Evolutionary conservation across 2,888 invertebrate genomes (phyloP).

Genomic region (Coelinius sp.): DNA sequence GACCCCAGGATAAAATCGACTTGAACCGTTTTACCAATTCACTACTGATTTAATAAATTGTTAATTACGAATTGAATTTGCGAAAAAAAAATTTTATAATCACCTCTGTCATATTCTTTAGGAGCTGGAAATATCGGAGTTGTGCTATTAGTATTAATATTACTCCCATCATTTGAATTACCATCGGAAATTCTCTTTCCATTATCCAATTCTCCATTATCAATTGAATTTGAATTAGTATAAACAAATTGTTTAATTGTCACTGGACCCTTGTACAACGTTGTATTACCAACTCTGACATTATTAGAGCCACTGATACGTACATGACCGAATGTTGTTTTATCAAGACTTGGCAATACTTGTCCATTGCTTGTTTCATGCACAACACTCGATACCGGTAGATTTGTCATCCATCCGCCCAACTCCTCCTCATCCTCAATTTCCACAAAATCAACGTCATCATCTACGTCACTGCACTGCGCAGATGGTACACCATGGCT

Average conservation of each 20-base stretch:
- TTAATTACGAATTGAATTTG: too few relatives aligned
- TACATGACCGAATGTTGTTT: slow-evolving; percentile 75
- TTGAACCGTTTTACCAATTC: too few relatives aligned
- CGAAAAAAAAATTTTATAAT: too few relatives aligned
- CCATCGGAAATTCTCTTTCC: slow-evolving; percentile 33
- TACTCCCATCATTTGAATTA: slow-evolving; percentile 24
- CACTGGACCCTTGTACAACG: slow-evolving; percentile 84
- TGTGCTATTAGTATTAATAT: slow-evolving; percentile 22
- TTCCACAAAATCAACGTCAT: slow-evolving; percentile 36
- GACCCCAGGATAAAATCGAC: too few relatives aligned
- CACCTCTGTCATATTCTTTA: slow-evolving; percentile 41
- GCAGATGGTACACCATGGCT: slow-evolving; percentile 38
- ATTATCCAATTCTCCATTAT: slow-evolving; percentile 35
- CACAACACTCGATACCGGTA: slow-evolving; percentile 30
- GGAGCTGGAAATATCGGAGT: slow-evolving; percentile 29
- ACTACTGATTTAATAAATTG: too few relatives aligned
- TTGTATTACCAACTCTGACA: slow-evolving; percentile 83
- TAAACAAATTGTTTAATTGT: slow-evolving; percentile 83
- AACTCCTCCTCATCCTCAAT: slow-evolving; percentile 21
- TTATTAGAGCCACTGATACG: slow-evolving; percentile 79
- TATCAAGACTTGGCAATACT: slow-evolving; percentile 55
- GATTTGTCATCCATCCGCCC: slow-evolving; percentile 32
- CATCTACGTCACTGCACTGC: slow-evolving; percentile 54
- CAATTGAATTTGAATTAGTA: slow-evolving; percentile 51
- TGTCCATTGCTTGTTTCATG: slow-evolving; percentile 45